phyloP scores from a whole-genome alignment of 2,888 invertebrate species.

The Dryococelus australis region DNA sequence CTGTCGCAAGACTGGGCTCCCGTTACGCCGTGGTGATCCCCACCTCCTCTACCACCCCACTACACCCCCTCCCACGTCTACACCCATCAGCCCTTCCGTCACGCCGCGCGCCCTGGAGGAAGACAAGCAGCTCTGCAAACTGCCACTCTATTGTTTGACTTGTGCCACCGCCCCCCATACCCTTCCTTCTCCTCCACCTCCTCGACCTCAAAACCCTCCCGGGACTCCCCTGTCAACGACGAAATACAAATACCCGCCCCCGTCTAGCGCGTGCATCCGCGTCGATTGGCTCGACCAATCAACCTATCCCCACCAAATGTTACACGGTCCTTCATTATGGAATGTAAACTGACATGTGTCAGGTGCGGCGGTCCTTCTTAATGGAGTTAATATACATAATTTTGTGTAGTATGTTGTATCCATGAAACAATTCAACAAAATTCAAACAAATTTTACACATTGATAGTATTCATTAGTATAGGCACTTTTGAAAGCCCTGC shows the following conservation, averaged over 20 bases:
- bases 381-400: too few species aligned
- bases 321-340: too few species aligned
- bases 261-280: neutral
- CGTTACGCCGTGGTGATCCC: neutral
- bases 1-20: neutral
- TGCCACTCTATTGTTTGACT: conserved; percentile 37
- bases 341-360: too few species aligned
- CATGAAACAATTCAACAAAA: too few species aligned
- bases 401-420: too few species aligned
- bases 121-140: conserved; percentile 18
- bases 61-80: neutral
- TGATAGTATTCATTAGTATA: too few species aligned
- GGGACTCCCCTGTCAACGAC: neutral
- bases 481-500: too few species aligned
- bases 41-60: neutral
- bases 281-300: too few species aligned
- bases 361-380: too few species aligned
- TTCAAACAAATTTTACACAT: too few species aligned
- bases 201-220: neutral
- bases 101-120: neutral
- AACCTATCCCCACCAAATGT: too few species aligned
- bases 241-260: neutral
- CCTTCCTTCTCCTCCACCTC: too few species aligned
- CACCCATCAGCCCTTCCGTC: neutral
- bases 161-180: conserved; percentile 5